Evolutionary conservation across 2,888 invertebrate species (phyloP).

Genomic region (Scaptomyza flava): DNA sequence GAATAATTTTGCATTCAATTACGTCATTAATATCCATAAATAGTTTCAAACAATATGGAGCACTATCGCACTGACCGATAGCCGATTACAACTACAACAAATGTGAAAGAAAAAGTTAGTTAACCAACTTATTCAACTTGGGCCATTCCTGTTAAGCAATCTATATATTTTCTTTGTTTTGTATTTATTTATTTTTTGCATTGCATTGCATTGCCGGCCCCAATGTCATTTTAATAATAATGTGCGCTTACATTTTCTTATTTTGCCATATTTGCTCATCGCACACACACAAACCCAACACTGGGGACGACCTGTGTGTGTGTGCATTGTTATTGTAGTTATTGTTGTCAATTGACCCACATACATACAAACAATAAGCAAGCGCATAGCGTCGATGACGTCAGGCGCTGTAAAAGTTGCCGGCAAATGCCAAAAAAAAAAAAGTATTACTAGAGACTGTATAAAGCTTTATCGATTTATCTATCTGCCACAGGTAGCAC

Average conservation of each 20-base stretch:
- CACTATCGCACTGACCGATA: constrained; percentile 48
- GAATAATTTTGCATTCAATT: constrained; percentile 49
- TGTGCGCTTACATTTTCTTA: constrained; percentile 66
- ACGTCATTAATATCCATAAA: constrained; percentile 75
- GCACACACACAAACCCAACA: neutral
- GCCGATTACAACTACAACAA: constrained; percentile 40
- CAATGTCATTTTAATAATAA: constrained; percentile 76
- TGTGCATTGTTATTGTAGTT: constrained; percentile 53
- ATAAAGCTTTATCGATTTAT: constrained; percentile 59
- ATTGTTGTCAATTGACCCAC: constrained; percentile 80
- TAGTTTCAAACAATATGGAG: constrained; percentile 59
- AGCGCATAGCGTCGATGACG: constrained; percentile 67
- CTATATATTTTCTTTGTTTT: constrained; percentile 16
- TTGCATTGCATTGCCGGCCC: constrained; percentile 41
- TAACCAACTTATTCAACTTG: constrained; percentile 33
- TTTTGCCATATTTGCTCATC: constrained; percentile 72
- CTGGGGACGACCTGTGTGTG: constrained; percentile 32
- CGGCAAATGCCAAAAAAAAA: constrained; percentile 66
- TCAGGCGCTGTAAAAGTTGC: constrained; percentile 65
- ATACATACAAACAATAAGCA: constrained; percentile 48
- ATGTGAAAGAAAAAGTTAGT: constrained; percentile 22
- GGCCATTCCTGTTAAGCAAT: constrained; percentile 16
- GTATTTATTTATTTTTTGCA: constrained; percentile 38
- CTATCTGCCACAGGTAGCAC: constrained; percentile 59
- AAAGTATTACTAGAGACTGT: constrained; percentile 28